phyloP scores from a whole-genome alignment of 2,888 invertebrate species.

The Coenonympha glycerion region DNA sequence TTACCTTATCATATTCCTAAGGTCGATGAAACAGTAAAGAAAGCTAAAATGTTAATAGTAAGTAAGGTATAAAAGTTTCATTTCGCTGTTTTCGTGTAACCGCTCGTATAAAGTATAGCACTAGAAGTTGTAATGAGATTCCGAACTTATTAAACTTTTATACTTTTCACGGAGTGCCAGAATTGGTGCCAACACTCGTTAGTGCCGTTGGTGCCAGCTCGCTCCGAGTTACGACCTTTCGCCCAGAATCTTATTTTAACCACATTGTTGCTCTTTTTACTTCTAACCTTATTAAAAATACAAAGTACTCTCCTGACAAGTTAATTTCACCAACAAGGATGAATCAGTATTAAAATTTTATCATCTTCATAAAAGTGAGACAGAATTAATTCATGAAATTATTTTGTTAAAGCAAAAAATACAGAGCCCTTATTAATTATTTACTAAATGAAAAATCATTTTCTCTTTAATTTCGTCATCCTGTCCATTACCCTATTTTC shows the following conservation, averaged over 20 bases:
- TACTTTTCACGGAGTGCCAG: constrained; percentile 1
- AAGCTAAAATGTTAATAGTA: background rate
- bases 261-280: constrained; percentile 1
- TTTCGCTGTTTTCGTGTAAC: background rate
- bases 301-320: constrained; percentile 1
- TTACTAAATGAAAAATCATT: too few species aligned
- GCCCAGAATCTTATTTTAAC: background rate
- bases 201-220: too few species aligned
- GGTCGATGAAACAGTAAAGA: background rate
- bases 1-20: background rate
- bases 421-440: too few species aligned
- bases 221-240: constrained; percentile 1
- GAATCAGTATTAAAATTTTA: background rate
- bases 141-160: constrained; percentile 9
- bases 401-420: too few species aligned
- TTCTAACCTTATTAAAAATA: background rate
- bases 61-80: background rate
- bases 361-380: too few species aligned
- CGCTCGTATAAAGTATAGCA: background rate
- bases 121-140: constrained; percentile 9
- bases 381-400: too few species aligned
- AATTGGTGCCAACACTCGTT: too few species aligned
- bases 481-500: background rate
- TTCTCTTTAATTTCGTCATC: too few species aligned
- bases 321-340: background rate